Percentiles rank a stretch among this genome's conserved stretches.
Evolutionary conservation across 2,113 vertebrate genomes (phyloP).

Genomic region (Paramormyrops kingsleyae): DNA sequence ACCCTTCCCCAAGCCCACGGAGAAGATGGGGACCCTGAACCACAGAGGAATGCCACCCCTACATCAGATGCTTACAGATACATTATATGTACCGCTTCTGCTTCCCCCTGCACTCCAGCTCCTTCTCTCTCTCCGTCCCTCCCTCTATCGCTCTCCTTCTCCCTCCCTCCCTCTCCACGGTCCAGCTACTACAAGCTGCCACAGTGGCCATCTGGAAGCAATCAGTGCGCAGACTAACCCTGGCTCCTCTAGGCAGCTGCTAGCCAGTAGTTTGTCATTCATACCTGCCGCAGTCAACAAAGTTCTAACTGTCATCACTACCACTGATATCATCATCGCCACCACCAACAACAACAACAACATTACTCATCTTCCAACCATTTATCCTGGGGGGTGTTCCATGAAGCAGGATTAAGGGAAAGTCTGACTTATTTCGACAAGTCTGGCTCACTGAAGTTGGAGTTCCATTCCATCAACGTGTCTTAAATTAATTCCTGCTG

Average conservation of each 20-base stretch:
- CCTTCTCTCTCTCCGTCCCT: neutral
- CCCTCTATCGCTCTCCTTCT: neutral
- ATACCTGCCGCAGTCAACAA: neutral
- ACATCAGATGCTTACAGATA: neutral
- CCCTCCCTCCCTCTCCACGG: neutral
- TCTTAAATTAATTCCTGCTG: no score
- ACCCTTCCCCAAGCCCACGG: neutral
- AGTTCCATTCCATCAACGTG: no score
- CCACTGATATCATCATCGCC: neutral
- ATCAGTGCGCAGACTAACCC: neutral
- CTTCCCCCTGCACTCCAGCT: neutral
- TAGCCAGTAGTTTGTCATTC: neutral
- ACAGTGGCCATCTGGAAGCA: constrained; percentile 18
- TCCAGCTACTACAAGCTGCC: neutral
- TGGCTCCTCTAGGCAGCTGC: neutral
- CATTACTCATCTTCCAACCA: neutral
- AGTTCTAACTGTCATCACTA: neutral
- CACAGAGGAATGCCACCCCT: neutral
- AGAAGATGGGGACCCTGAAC: neutral
- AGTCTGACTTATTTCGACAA: no score
- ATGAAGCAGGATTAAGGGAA: neutral
- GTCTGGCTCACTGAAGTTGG: no score
- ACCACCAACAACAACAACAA: neutral
- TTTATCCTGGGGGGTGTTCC: neutral
- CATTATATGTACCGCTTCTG: neutral